Evolutionary conservation across 1,140 invertebrate genomes (phyloP), one percentile per base, ranked within the genome.

Genomic region (Aphaenogaster rudis): DNA sequence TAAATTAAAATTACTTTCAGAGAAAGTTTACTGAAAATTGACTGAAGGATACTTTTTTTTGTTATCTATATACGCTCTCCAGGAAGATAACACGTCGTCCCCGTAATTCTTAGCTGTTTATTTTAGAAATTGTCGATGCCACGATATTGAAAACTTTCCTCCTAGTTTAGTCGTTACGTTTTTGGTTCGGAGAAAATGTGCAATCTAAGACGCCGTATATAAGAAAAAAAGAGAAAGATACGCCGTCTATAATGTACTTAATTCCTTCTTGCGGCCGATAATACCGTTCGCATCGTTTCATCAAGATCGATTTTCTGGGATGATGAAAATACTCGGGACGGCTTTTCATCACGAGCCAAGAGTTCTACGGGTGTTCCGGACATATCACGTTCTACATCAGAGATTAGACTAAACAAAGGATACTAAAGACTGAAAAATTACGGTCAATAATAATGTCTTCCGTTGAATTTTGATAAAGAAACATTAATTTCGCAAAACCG

Each of bases 191-290:
- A 45, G 54, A 77, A 77, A 61, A 77, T 77, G 54, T 61, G 39
- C 74, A 77, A 61, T 61, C 36, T 77, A 45, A 77, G 21, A 72
- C 11, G 54, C 39, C 61, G 36, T 45, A 13, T 79, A 39, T 39
- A 54, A 8, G 33, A 28, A 39, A 67, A 13, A 50, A 61, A 66
- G 17, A 28, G 13, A 50, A 17, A 79, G 59, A 66, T 79, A 66
- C 39, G 15, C 21, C 74, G 54, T 61, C 54, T 79, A 79, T 64
- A 79, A 79, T 79, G 61, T 79, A 66, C 77, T 66, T 79, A 79
- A 79, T 79, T 79, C 45, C 77, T 66, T 66, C 76, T 79, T 79
- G 76, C 28, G 76, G 59, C 59, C 61, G 77, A 67, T 79, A 79
- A 66, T 79, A 79, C 45, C 77, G 42, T 64, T 78, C 76, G 42